Evolutionary conservation across 2,888 invertebrate species (phyloP), one percentile per base, ranked within the genome.

Genomic region (Steinernema scapterisci): DNA sequence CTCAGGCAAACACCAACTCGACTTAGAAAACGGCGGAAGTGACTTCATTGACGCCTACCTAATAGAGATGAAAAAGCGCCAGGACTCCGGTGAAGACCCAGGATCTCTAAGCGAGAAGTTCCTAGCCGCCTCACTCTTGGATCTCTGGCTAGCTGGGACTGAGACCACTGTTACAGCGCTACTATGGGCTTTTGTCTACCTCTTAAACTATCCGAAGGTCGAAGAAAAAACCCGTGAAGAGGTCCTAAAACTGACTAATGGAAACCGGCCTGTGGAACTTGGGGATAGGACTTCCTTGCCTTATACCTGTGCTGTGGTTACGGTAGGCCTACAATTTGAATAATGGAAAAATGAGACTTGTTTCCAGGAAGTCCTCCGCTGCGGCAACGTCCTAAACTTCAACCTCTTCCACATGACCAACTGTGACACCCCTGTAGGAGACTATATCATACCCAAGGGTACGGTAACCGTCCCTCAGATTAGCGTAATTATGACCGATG

Each of bases 341-440:
- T 7, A 44, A 16, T 11, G 19, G n/a, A n/a, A 48, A 16, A 3
- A n/a, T 48, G 19, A 48, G n/a, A 5, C 13, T 48, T 48, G 19
- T 16, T 54, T 63, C n/a, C n/a, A 63, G 63, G 63, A 63, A 63
- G 13, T 19, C 38, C 31, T 63, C 7, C 63, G 63, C 16, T 63
- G 63, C n/a, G 63, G 11, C 1, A 63, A 63, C 63, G 16, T 63
- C n/a, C 6, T 63, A 16, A 63, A 63, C 38, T 31, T 63, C 63
- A 63, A 63, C 31, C 63, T 63, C 3, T 31, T 63, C 31, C 63
- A 63, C 63, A 25, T 16, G 19, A 63, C 63, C 16, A 63, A 27
- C 2, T 25, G 25, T 25, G 63, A 63, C 23, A 31, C 63, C 2
- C 6, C 23, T 13, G 38, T 63, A 11, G 63, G 31, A 21, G 63